These are phyloP conservation scores for Scartelaos histophorus DNA, from an alignment of 2,113 vertebrate species.

Conservation along the genomic window DNA sequence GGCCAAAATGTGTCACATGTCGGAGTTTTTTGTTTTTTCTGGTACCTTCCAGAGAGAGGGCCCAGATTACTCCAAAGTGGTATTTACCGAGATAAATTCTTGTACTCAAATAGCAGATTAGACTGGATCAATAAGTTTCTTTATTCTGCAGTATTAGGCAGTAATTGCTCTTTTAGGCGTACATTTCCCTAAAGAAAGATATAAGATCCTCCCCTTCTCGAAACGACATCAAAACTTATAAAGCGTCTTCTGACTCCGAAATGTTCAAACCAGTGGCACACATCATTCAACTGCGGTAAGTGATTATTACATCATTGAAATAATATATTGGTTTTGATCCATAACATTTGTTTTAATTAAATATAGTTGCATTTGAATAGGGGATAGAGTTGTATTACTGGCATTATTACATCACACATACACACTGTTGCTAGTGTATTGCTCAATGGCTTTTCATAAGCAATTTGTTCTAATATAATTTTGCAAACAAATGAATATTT, in stretches of 20 bases:
- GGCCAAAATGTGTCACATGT: no score
- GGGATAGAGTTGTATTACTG: background rate
- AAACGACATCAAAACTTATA: conserved; percentile 60
- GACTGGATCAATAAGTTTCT: no score
- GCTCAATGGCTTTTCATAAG: background rate
- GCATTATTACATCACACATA: background rate
- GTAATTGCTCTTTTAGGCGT: background rate
- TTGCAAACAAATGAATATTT: accelerated
- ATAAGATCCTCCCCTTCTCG: conserved; percentile 58
- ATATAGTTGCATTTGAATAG: background rate
- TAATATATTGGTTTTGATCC: background rate
- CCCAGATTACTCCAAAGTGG: no score
- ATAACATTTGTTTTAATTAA: background rate
- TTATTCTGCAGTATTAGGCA: no score
- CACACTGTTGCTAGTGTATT: background rate
- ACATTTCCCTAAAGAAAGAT: conserved; percentile 15
- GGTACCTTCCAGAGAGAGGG: no score
- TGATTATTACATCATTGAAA: conserved; percentile 1
- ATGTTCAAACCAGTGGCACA: background rate
- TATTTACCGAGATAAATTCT: no score
- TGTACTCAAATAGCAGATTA: no score
- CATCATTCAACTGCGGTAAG: conserved; percentile 40
- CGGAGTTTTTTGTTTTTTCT: no score
- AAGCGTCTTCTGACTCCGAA: conserved; percentile 21
- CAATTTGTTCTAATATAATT: background rate